Evolutionary conservation across 2,797 vertebrate species (phyloP).

Genomic region (Lepidocolaptes lacrymiger): DNA sequence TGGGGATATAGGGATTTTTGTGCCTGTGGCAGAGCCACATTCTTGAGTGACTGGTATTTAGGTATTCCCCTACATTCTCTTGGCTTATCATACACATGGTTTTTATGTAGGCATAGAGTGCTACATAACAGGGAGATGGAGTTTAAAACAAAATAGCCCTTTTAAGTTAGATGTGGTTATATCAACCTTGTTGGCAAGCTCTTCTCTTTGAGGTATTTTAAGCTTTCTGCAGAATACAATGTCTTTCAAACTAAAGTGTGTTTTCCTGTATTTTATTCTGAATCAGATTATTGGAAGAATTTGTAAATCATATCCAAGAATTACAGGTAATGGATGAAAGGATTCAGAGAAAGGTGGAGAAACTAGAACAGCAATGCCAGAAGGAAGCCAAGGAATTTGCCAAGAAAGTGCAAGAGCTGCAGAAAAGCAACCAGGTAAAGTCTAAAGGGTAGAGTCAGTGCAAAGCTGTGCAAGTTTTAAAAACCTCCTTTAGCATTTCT

Average conservation of each 20-base stretch:
- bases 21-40: not conserved
- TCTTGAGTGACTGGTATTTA: not conserved
- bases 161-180: not conserved
- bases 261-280: not conserved
- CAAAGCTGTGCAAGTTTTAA: not conserved
- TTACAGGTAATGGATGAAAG: conserved; percentile 96
- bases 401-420: conserved; percentile 97
- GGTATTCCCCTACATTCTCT: not conserved
- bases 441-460: not conserved
- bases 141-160: not conserved
- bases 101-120: not conserved
- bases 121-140: not conserved
- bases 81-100: not conserved
- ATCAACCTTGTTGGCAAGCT: not conserved
- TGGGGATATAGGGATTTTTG: not conserved
- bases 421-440: conserved; percentile 97
- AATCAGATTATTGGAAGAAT: conserved; percentile 93
- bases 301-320: conserved; percentile 97
- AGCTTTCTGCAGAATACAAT: not conserved
- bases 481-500: not conserved
- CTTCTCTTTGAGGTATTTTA: not conserved
- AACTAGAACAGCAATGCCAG: conserved; percentile 96
- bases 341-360: conserved; percentile 96
- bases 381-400: conserved; percentile 99
- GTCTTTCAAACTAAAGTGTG: not conserved